Evolutionary conservation across 2,888 invertebrate species (phyloP).

Genomic region (Habroteleia sp.): DNA sequence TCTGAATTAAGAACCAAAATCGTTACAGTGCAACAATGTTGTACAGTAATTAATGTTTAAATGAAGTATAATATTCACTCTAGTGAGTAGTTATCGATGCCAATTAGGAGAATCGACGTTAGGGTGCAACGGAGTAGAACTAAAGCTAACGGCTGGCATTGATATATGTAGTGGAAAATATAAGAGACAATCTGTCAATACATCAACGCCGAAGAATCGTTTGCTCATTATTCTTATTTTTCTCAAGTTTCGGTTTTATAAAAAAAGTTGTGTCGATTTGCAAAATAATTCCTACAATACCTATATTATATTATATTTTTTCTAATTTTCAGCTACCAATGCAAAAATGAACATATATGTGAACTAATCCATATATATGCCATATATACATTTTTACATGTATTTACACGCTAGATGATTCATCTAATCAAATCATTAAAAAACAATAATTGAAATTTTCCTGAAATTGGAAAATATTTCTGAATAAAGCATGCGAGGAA

Average conservation of each 20-base stretch:
- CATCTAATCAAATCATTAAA: too few species aligned
- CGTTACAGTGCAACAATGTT: conserved; percentile 8
- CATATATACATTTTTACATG: too few species aligned
- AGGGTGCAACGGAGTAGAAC: conserved; percentile 76
- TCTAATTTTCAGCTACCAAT: too few species aligned
- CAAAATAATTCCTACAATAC: too few species aligned
- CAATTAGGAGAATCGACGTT: conserved; percentile 77
- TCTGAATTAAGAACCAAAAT: too few species aligned
- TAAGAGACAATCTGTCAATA: conserved; percentile 79
- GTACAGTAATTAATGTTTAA: conserved; percentile 46
- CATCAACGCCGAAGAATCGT: conserved; percentile 76
- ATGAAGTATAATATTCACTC: conserved; percentile 46
- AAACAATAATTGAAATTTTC: too few species aligned
- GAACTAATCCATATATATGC: too few species aligned
- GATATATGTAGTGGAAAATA: conserved; percentile 81
- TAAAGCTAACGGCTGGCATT: conserved; percentile 75
- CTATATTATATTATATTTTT: too few species aligned
- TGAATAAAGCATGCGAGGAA: too few species aligned
- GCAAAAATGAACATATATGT: not conserved
- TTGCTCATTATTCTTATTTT: conserved; percentile 56
- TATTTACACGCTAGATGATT: too few species aligned
- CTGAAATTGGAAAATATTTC: too few species aligned
- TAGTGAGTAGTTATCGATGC: conserved; percentile 66
- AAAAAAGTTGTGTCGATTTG: too few species aligned
- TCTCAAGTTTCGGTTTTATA: conserved; percentile 10